Evolutionary conservation across 2,797 vertebrate species (phyloP).

Genomic region (Lacerta bilineata): DNA sequence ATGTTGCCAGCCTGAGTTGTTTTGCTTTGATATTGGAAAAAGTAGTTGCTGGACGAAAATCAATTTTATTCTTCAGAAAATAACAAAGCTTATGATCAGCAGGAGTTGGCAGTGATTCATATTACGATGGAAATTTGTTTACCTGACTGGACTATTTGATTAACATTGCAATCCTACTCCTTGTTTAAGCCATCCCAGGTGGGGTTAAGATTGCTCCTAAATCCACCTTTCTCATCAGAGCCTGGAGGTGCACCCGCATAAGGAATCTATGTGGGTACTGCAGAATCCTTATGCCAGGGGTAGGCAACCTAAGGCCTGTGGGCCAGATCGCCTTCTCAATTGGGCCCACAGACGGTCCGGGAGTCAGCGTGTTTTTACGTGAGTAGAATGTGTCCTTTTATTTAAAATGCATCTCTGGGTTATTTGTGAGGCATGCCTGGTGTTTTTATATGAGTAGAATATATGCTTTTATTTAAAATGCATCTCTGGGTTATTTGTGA

Average conservation of each 20-base stretch:
- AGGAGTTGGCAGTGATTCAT: constrained; percentile 29
- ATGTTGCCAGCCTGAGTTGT: constrained; percentile 43
- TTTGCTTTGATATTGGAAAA: constrained; percentile 65
- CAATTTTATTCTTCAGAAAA: constrained; percentile 55
- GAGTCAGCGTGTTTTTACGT: too few species aligned
- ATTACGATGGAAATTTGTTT: constrained; percentile 38
- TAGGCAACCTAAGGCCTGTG: too few species aligned
- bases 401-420: too few species aligned
- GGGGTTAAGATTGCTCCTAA: background rate
- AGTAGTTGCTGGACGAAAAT: constrained; percentile 46
- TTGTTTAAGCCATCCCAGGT: background rate
- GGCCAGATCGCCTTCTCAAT: too few species aligned
- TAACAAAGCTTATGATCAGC: constrained; percentile 26
- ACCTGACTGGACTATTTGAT: constrained; percentile 51
- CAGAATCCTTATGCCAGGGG: background rate
- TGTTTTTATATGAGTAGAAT: too few species aligned
- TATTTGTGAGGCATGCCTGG: too few species aligned
- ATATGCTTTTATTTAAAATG: too few species aligned
- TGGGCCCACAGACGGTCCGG: too few species aligned
- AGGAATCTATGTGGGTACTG: background rate
- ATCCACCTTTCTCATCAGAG: background rate
- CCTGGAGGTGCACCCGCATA: too few species aligned
- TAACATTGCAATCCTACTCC: constrained; percentile 31
- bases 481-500: too few species aligned
- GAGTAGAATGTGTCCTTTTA: too few species aligned